A percentile compares a stretch with the other conserved stretches of the same genome.
Conservation (phyloP, 2,888 invertebrate genomes). For the Ormyrus nitidulus region DNA sequence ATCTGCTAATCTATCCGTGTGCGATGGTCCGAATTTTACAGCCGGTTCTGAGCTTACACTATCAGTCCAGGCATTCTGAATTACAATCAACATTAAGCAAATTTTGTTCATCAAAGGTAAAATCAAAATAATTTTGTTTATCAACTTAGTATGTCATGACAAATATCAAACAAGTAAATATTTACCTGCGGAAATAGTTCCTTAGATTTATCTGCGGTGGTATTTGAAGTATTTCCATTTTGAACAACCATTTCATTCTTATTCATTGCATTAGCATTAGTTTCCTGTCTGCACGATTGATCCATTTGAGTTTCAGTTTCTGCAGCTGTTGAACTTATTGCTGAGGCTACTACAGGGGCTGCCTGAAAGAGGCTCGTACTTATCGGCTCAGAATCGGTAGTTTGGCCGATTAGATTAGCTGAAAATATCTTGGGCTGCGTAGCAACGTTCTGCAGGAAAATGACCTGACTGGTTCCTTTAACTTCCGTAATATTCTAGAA, state of each 20-base stretch:
- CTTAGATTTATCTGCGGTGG: slow-evolving; percentile 11
- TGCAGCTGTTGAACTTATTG: background rate
- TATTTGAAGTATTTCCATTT: background rate
- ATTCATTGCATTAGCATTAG: background rate
- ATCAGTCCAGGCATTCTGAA: slow-evolving; percentile 20
- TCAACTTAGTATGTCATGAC: no score
- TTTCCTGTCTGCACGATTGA: background rate
- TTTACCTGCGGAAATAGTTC: slow-evolving; percentile 34
- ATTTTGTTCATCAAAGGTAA: no score
- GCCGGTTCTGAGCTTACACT: background rate
- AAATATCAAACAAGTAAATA: background rate
- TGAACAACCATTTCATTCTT: no score
- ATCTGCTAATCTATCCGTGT: slow-evolving; percentile 51
- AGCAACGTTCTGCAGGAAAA: slow-evolving; percentile 54
- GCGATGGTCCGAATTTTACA: slow-evolving; percentile 21
- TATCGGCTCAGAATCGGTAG: background rate
- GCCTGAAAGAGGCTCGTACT: no score
- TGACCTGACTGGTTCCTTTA: slow-evolving; percentile 43
- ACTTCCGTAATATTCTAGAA: slow-evolving; percentile 11
- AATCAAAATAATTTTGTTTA: no score
- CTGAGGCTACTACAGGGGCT: no score
- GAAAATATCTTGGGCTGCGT: slow-evolving; percentile 50
- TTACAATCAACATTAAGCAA: background rate
- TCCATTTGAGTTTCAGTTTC: background rate
- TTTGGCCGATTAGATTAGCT: slow-evolving; percentile 34